Base-by-base conservation (phyloP, 2,797 vertebrate genomes). In the Tarsius wallacei region DNA sequence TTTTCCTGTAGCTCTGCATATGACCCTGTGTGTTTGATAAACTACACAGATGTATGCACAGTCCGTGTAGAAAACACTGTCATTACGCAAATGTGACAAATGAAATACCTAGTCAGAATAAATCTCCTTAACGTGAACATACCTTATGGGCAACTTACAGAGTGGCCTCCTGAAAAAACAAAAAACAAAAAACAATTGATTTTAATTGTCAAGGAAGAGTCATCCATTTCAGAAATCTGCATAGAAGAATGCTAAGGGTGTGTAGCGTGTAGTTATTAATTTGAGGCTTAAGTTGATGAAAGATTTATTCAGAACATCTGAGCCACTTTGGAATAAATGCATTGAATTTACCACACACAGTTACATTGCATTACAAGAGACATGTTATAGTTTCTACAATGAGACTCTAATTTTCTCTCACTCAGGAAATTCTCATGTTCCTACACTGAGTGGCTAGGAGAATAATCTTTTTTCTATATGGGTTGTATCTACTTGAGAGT, bases 81-180 rank as follows among this genome's bases (percentile, higher is more conserved):
- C 64, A 63, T 28, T 70, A 87, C 74, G 70, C 80, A 90, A 95
- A 95, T 85, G 24, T n/a, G 61, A 81, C 59, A 74, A 63, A 47
- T 36, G 68, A 81, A 78, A 73, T 21, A 77, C n/a, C 63, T 71
- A 51, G 6, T 61, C 80, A n/a, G 59, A 96, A 66, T 95, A 91
- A 80, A 89, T 47, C 47, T 91, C 51, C 13, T 83, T 87, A 24
- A 87, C 77, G n/a, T 63, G 70, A 91, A 57, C 81, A 36, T 83
- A 68, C 13, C n/a, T n/a, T 78, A 80, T 17, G n/a, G 55, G 51
- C 9, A 49, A 28, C 16, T 95, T 28, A 68, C 14, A 66, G 4
- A 26, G 53, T 82, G 77, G 68, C 26, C 55, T 86, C 55, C n/a
- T 73, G 8, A 82, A 57, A 90, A 15, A 64, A 73, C 36, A 64